phyloP scores from a whole-genome alignment of 1,140 invertebrate genomes.

The Drosophila tani region DNA sequence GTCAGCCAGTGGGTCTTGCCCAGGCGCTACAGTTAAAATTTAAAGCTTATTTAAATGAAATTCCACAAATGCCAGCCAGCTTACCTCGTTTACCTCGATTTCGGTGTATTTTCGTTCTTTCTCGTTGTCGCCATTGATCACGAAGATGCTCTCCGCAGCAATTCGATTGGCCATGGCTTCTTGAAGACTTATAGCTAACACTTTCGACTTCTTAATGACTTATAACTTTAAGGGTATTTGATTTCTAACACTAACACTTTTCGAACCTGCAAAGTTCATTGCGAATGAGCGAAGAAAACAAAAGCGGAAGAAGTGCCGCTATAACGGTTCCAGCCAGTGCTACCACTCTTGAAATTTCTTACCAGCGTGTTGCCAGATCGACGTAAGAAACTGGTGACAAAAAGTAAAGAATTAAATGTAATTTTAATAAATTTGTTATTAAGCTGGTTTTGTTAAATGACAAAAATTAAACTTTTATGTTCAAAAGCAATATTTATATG shows the following conservation, averaged over 20 bases:
- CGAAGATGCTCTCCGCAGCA: constrained; percentile 33
- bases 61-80: neutral
- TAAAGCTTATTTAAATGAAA: neutral
- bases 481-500: too few relatives aligned
- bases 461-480: too few relatives aligned
- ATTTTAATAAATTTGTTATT: neutral
- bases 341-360: neutral
- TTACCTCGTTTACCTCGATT: constrained; percentile 53
- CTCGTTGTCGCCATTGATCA: constrained; percentile 17
- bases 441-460: too few relatives aligned
- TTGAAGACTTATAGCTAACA: neutral
- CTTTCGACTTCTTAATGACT: neutral
- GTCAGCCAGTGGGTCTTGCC: constrained; percentile 51
- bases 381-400: too few relatives aligned
- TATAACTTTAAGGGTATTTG: neutral
- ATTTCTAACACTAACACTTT: neutral
- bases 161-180: constrained; percentile 29
- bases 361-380: constrained; percentile 1
- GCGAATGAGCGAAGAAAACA: constrained; percentile 23
- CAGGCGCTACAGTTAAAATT: constrained; percentile 33
- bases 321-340: constrained; percentile 21
- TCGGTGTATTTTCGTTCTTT: constrained; percentile 7
- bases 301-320: constrained; percentile 22
- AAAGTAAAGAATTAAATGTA: neutral
- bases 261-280: neutral